Evolutionary conservation across 2,113 vertebrate genomes (phyloP).

Genomic region (Elaphurus davidianus): DNA sequence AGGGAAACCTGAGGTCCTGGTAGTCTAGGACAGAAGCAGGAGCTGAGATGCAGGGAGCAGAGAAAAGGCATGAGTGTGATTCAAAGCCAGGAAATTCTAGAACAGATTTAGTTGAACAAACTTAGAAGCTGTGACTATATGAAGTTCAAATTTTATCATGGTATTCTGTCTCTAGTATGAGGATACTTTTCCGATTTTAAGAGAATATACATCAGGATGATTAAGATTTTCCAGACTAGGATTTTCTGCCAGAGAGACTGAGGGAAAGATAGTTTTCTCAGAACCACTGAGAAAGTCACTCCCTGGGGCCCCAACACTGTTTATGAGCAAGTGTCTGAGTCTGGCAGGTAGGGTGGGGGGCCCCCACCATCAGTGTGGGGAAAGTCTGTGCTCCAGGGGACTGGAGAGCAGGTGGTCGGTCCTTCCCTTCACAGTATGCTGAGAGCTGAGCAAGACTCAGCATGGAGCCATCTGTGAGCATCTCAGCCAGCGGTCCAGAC

Average conservation of each 20-base stretch:
- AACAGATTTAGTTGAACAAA: background rate
- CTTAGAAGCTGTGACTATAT: background rate
- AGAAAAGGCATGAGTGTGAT: background rate
- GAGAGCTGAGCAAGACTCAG: background rate
- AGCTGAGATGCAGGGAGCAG: background rate
- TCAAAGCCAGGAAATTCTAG: background rate
- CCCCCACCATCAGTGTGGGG: too few relatives aligned
- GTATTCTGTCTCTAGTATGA: background rate
- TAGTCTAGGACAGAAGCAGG: background rate
- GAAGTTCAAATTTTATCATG: background rate
- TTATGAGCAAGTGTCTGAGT: too few relatives aligned
- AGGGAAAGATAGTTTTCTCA: background rate
- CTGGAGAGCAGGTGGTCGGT: background rate
- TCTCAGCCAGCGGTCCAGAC: background rate
- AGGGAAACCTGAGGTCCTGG: background rate
- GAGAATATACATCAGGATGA: background rate
- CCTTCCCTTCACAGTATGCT: background rate
- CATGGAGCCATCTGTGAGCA: accelerated
- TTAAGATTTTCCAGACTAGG: background rate
- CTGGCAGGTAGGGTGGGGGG: too few relatives aligned
- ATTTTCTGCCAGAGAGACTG: background rate
- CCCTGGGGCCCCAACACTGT: accelerated
- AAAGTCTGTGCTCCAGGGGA: too few relatives aligned
- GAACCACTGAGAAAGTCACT: background rate
- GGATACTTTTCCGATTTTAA: background rate